A percentile compares a stretch with the other conserved stretches of the same genome.
phyloP scores from a whole-genome alignment of 2,797 vertebrate species.

The Gadopsis bispinosus region DNA sequence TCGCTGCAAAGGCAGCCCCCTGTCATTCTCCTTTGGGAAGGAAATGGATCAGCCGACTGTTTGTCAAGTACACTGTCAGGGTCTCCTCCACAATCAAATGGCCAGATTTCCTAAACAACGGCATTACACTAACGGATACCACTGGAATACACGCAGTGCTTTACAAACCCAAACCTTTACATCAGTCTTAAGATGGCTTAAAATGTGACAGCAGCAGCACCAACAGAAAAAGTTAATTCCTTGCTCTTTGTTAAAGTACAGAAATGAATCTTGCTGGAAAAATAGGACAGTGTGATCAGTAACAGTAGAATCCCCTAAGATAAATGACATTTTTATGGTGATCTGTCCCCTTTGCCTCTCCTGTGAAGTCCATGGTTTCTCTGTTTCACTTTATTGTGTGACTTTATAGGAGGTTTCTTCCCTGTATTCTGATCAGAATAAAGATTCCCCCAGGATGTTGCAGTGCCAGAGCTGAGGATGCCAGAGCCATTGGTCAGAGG shows the following conservation, averaged over 20 bases:
- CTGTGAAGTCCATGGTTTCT: slow-evolving; percentile 50
- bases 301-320: slow-evolving; percentile 62
- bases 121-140: slow-evolving; percentile 67
- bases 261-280: slow-evolving; percentile 59
- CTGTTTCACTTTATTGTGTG: slow-evolving; percentile 74
- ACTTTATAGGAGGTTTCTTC: slow-evolving; percentile 80
- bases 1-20: slow-evolving; percentile 76
- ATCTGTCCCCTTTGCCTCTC: slow-evolving; percentile 58
- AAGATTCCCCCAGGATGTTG: slow-evolving; percentile 77
- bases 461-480: slow-evolving; percentile 81
- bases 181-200: slow-evolving; percentile 58
- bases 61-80: slow-evolving; percentile 78
- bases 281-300: slow-evolving; percentile 58
- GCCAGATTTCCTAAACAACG: slow-evolving; percentile 58
- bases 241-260: slow-evolving; percentile 58
- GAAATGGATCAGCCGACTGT: slow-evolving; percentile 80
- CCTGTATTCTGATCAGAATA: slow-evolving; percentile 77
- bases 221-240: slow-evolving; percentile 31
- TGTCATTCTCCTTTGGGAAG: slow-evolving; percentile 81
- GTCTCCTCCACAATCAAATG: slow-evolving; percentile 76
- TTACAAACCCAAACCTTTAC: slow-evolving; percentile 59
- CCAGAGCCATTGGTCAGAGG: slow-evolving; percentile 85
- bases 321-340: slow-evolving; percentile 71
- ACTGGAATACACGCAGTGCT: slow-evolving; percentile 67
- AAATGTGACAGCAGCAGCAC: slow-evolving; percentile 64